Percentiles rank a stretch among this genome's conserved stretches.
Conservation (phyloP, 2,113 vertebrate genomes). For the Boulengerochromis microlepis region DNA sequence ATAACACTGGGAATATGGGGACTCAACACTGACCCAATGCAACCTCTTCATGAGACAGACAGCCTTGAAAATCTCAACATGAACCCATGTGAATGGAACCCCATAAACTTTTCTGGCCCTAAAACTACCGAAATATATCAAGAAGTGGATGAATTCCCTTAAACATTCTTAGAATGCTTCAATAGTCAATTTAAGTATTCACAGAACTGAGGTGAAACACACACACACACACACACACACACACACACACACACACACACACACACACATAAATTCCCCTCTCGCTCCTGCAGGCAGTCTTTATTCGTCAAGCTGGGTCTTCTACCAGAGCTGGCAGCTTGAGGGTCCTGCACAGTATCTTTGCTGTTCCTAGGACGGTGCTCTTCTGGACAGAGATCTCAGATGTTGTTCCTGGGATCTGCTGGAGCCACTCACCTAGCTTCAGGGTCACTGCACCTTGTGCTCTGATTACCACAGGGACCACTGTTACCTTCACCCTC, state of each 20-base stretch:
- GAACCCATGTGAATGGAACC: neutral
- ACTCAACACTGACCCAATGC: neutral
- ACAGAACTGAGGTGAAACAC: neutral
- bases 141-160: neutral
- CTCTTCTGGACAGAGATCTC: neutral
- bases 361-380: rapidly evolving
- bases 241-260: no score
- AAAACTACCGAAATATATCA: neutral
- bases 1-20: neutral
- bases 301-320: no score
- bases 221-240: neutral
- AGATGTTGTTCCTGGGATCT: neutral
- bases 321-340: neutral
- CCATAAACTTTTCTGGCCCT: neutral
- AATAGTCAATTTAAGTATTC: neutral
- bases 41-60: neutral
- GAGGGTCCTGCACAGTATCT: neutral
- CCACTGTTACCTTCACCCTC: neutral
- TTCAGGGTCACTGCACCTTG: neutral
- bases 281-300: no score
- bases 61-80: neutral
- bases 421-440: neutral
- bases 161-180: neutral
- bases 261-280: rapidly evolving
- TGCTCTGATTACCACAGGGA: rapidly evolving